Percentiles rank a stretch among this genome's conserved stretches.
phyloP scores from a whole-genome alignment of 2,113 vertebrate species.

The Oreochromis spilurus region DNA sequence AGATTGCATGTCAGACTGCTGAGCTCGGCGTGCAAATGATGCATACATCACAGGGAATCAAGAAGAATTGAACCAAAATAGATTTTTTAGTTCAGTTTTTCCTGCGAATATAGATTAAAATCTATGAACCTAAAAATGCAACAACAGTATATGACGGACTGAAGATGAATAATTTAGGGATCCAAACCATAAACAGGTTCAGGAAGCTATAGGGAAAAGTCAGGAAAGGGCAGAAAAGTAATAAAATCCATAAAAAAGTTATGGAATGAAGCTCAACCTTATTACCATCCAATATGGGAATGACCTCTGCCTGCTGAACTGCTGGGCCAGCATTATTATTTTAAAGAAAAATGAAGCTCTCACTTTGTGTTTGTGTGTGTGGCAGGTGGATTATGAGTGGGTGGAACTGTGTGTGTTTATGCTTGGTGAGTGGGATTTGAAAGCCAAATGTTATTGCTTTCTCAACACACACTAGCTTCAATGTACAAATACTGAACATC shows the following conservation, averaged over 20 bases:
- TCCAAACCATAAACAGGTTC: background rate
- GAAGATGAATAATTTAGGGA: background rate
- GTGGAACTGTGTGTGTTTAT: background rate
- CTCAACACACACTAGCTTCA: background rate
- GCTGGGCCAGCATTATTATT: constrained; percentile 25
- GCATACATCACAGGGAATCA: background rate
- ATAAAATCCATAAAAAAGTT: constrained; percentile 40
- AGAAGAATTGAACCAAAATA: constrained; percentile 19
- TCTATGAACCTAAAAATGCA: constrained; percentile 2
- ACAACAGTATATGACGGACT: background rate
- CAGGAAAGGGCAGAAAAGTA: background rate
- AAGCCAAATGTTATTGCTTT: background rate
- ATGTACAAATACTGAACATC: background rate
- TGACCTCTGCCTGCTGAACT: constrained; percentile 9
- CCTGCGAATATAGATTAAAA: background rate
- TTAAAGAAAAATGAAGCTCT: constrained; percentile 9
- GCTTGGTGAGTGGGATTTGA: background rate
- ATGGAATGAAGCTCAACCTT: constrained; percentile 7
- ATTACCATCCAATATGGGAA: constrained; percentile 26
- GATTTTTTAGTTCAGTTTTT: background rate
- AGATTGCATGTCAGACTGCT: constrained; percentile 44
- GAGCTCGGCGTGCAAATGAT: constrained; percentile 34
- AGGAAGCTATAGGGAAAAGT: background rate
- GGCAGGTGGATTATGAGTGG: background rate
- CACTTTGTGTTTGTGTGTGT: background rate